Conservation (phyloP, 2,888 invertebrate genomes). For the Acanthosepion pharaonis region DNA sequence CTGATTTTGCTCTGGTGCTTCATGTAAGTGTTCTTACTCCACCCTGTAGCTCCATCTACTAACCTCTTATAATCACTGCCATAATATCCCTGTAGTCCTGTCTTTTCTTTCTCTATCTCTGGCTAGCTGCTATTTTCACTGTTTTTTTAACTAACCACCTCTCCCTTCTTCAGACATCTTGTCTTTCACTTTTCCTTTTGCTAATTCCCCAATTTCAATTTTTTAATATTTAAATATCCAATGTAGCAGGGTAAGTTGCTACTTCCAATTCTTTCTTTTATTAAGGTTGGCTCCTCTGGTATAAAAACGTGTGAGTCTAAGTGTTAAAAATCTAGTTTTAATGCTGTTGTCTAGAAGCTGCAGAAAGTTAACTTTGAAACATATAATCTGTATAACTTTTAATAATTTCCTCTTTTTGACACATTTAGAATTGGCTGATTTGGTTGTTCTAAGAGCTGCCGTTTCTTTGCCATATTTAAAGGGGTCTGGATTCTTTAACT, state of each 20-base stretch:
- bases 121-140: slow-evolving; percentile 23
- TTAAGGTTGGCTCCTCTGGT: no score
- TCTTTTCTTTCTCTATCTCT: neutral
- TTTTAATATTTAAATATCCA: neutral
- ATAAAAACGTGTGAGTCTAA: neutral
- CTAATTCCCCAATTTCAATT: neutral
- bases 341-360: neutral
- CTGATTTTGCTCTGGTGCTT: slow-evolving; percentile 62
- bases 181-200: neutral
- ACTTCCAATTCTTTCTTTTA: neutral
- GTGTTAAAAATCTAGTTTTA: neutral
- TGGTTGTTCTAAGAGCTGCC: neutral
- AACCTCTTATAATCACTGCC: neutral
- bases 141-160: neutral
- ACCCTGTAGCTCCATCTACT: neutral
- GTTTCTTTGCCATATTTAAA: neutral
- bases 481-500: no score
- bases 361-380: neutral
- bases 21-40: slow-evolving; percentile 55
- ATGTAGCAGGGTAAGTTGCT: slow-evolving; percentile 34
- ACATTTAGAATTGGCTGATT: neutral
- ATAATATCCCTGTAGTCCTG: neutral
- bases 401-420: neutral
- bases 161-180: neutral
- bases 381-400: neutral